Percentiles rank a stretch among this genome's conserved stretches.
These are phyloP conservation scores for Pristionchus fissidentatus DNA, from an alignment of 2,888 invertebrate genomes.

Conservation along the genomic window DNA sequence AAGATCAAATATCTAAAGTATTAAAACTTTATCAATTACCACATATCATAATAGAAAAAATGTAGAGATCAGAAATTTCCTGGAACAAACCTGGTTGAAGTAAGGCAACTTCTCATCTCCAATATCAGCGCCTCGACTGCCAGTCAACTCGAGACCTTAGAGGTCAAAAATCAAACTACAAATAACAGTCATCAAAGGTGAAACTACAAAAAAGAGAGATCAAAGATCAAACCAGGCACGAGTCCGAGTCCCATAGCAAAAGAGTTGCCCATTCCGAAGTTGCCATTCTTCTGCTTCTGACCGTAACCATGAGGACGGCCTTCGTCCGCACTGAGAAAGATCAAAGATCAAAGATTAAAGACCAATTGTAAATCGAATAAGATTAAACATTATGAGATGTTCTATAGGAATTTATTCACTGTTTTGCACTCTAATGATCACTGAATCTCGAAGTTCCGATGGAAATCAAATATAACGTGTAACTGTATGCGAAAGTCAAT, in stretches of 20 bases:
- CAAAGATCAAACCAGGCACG: slow-evolving; percentile 59
- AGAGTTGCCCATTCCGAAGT: slow-evolving; percentile 66
- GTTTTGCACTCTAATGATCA: background rate
- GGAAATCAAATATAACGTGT: background rate
- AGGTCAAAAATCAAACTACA: background rate
- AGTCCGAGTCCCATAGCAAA: slow-evolving; percentile 69
- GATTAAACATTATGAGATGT: background rate
- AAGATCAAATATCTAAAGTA: background rate
- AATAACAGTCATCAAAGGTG: too few relatives aligned
- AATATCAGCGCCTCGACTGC: slow-evolving; percentile 64
- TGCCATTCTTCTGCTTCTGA: slow-evolving; percentile 71
- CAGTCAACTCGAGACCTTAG: slow-evolving; percentile 56
- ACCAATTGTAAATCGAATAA: too few relatives aligned
- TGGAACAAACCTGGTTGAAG: slow-evolving; percentile 60
- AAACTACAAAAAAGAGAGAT: background rate
- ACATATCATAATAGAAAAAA: too few relatives aligned
- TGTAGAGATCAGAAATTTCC: background rate
- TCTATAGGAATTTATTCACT: background rate
- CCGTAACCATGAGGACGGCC: slow-evolving; percentile 70
- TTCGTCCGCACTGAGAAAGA: slow-evolving; percentile 54
- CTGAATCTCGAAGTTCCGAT: background rate
- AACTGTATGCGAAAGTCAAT: background rate
- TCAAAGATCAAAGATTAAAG: background rate
- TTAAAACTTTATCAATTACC: background rate
- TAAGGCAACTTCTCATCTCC: slow-evolving; percentile 64